Percentiles rank a stretch among this genome's conserved stretches.
These are phyloP conservation scores for Prionace glauca DNA, from an alignment of 2,797 vertebrate species.

Conservation along the genomic window DNA sequence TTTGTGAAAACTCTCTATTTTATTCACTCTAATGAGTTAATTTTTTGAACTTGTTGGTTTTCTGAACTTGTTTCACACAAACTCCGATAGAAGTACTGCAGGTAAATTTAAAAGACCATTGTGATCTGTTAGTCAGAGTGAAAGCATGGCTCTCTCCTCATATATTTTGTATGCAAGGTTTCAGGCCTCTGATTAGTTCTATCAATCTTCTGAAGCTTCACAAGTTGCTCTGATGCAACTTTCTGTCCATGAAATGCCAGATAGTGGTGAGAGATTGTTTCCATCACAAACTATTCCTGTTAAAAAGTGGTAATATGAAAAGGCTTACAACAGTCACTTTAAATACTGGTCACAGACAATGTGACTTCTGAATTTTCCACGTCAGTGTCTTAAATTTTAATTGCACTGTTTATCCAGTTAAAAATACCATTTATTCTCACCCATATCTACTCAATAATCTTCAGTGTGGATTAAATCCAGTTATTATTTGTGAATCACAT, in stretches of 20 bases:
- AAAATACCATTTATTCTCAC: background rate
- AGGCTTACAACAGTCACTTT: background rate
- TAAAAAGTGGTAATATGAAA: background rate
- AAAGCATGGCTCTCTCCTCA: background rate
- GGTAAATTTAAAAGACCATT: background rate
- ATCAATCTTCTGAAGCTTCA: background rate
- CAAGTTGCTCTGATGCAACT: background rate
- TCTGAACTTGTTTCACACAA: background rate
- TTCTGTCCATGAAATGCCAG: background rate
- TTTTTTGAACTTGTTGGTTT: background rate
- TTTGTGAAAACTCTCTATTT: background rate
- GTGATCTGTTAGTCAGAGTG: background rate
- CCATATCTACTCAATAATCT: background rate
- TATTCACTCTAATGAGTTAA: background rate
- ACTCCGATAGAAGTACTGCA: background rate
- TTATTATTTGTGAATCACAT: constrained; percentile 31
- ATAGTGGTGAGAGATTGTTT: background rate
- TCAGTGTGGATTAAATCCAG: background rate
- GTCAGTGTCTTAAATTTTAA: background rate
- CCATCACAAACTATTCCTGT: background rate
- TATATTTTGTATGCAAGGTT: background rate
- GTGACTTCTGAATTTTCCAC: background rate
- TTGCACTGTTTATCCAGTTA: background rate
- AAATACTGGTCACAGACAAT: background rate
- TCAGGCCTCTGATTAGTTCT: background rate